Conservation (phyloP, 2,113 vertebrate genomes). For the Syrmaticus mikado region DNA sequence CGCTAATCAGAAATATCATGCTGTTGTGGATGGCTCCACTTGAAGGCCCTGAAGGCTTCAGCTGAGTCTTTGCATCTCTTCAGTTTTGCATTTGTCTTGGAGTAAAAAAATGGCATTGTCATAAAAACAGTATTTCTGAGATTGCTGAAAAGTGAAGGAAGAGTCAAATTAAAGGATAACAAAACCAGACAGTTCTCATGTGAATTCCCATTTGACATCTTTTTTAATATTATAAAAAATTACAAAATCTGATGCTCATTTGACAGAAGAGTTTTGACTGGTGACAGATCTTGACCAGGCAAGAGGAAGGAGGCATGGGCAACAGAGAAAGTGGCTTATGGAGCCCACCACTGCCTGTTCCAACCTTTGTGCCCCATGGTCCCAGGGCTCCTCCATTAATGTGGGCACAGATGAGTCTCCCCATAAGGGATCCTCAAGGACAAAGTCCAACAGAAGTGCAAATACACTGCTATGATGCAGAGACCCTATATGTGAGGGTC, state of each 20-base stretch:
- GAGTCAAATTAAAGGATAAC: not conserved
- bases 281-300: not conserved
- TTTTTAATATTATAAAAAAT: not conserved
- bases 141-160: not conserved
- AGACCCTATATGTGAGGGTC: not conserved
- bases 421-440: not conserved
- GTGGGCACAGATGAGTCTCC: not conserved
- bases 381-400: not conserved
- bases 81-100: not conserved
- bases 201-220: not conserved
- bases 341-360: not conserved
- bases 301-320: not conserved
- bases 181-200: not conserved
- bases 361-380: fast-evolving
- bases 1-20: not conserved
- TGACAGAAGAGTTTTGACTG: not conserved
- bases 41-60: not conserved
- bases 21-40: not conserved
- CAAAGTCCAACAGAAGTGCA: not conserved
- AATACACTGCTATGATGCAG: not conserved
- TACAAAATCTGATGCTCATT: not conserved
- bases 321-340: not conserved
- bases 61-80: not conserved
- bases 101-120: not conserved
- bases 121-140: not conserved